Evolutionary conservation across 2,113 vertebrate species (phyloP).

Genomic region (Colossoma macropomum): DNA sequence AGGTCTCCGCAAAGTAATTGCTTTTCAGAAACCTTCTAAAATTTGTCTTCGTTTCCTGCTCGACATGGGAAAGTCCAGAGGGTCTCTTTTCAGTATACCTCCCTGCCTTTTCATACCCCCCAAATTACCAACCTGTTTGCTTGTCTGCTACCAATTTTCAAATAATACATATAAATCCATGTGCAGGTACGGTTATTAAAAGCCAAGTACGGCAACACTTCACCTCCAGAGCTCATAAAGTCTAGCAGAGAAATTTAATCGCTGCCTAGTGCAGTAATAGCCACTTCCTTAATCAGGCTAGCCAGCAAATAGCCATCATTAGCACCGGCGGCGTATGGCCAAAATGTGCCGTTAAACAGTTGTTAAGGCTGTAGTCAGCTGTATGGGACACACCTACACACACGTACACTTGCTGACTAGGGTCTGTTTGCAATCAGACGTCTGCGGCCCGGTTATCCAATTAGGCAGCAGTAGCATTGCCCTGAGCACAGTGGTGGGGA

Average conservation of each 20-base stretch:
- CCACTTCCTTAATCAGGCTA: constrained; percentile 44
- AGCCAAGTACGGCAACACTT: not conserved
- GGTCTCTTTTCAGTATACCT: constrained; percentile 13
- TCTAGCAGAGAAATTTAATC: constrained; percentile 23
- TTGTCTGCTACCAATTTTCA: constrained; percentile 24
- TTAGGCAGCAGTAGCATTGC: constrained; percentile 42
- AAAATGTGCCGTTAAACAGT: constrained; percentile 59
- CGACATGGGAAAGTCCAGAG: not conserved
- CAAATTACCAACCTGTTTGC: constrained; percentile 2
- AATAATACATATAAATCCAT: constrained; percentile 8
- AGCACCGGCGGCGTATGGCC: constrained; percentile 56
- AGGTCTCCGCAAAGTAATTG: constrained; percentile 1
- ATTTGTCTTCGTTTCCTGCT: constrained; percentile 14
- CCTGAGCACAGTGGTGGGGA: constrained; percentile 19
- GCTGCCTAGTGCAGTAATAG: constrained; percentile 3
- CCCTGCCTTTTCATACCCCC: constrained; percentile 5
- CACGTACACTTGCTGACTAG: constrained; percentile 56
- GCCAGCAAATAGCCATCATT: constrained; percentile 72
- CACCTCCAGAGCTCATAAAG: constrained; percentile 31
- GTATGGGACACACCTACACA: constrained; percentile 38
- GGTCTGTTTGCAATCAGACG: constrained; percentile 70
- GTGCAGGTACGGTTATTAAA: constrained; percentile 22
- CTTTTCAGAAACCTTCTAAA: constrained; percentile 8
- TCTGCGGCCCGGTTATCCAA: constrained; percentile 46
- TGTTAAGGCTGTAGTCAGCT: constrained; percentile 54